A percentile compares a stretch with the other conserved stretches of the same genome.
phyloP scores from a whole-genome alignment of 2,797 vertebrate species.

The Lerista edwardsae region DNA sequence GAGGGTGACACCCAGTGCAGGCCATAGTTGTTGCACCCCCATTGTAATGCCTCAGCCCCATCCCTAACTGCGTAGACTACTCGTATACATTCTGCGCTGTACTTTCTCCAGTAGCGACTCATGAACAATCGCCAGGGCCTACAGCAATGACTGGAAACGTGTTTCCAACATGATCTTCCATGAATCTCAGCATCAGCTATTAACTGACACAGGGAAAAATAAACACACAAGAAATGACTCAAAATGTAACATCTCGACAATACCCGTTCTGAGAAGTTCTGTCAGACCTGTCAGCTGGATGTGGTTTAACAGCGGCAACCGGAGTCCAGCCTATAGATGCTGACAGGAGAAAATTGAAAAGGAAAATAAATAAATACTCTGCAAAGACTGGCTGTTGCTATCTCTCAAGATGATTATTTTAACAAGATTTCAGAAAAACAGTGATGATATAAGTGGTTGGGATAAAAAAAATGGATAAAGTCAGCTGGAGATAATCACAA shows the following conservation, averaged over 20 bases:
- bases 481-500: neutral
- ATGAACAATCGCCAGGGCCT: neutral
- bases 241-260: neutral
- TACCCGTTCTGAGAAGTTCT: neutral
- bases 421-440: neutral
- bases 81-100: too few relatives aligned
- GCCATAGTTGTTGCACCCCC: too few relatives aligned
- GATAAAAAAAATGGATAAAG: constrained; percentile 1
- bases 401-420: neutral
- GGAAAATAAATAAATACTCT: constrained; percentile 18
- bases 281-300: neutral
- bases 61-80: too few relatives aligned
- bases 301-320: constrained; percentile 2
- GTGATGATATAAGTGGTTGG: neutral
- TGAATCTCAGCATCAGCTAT: neutral
- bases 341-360: constrained; percentile 25
- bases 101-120: neutral
- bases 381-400: neutral
- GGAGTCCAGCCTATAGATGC: neutral
- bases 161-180: neutral
- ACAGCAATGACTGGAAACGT: neutral
- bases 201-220: constrained; percentile 21
- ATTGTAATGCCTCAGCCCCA: too few relatives aligned
- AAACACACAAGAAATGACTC: neutral
- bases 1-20: too few relatives aligned